Evolutionary conservation across 2,113 vertebrate genomes (phyloP).

Genomic region (Epinephelus moara): DNA sequence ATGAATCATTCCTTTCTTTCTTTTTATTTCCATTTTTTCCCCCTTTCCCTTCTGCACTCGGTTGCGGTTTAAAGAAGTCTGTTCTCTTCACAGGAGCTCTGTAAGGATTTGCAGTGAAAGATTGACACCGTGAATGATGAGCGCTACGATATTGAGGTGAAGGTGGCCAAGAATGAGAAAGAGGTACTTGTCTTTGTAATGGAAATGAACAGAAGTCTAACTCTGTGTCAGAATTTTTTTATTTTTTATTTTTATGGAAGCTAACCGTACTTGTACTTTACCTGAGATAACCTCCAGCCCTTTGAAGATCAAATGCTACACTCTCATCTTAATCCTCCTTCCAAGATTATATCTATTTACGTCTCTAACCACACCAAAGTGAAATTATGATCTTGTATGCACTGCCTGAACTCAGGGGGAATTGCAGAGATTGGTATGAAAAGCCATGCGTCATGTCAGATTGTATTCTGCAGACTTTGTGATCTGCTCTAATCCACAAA

Average conservation of each 20-base stretch:
- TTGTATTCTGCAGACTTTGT: conserved; percentile 55
- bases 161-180: conserved; percentile 80
- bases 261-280: conserved; percentile 51
- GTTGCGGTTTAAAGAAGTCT: conserved; percentile 54
- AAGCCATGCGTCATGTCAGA: conserved; percentile 43
- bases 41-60: not conserved
- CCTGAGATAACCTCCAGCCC: conserved; percentile 56
- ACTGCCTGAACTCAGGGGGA: conserved; percentile 45
- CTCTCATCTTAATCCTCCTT: conserved; percentile 63
- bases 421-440: conserved; percentile 54
- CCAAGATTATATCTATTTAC: conserved; percentile 71
- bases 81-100: conserved; percentile 74
- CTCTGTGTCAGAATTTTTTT: conserved; percentile 51
- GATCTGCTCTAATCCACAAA: conserved; percentile 66
- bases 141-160: conserved; percentile 76
- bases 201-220: conserved; percentile 76
- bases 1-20: conserved; percentile 58
- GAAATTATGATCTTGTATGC: conserved; percentile 60
- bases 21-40: conserved; percentile 29
- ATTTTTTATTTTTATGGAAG: conserved; percentile 5
- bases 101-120: conserved; percentile 78
- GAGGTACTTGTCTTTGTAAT: conserved; percentile 79
- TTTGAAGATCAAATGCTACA: conserved; percentile 73
- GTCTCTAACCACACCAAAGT: conserved; percentile 62
- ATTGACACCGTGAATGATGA: conserved; percentile 82